These are phyloP conservation scores for Channa maculata DNA, from an alignment of 2,113 vertebrate genomes.

Conservation along the genomic window DNA sequence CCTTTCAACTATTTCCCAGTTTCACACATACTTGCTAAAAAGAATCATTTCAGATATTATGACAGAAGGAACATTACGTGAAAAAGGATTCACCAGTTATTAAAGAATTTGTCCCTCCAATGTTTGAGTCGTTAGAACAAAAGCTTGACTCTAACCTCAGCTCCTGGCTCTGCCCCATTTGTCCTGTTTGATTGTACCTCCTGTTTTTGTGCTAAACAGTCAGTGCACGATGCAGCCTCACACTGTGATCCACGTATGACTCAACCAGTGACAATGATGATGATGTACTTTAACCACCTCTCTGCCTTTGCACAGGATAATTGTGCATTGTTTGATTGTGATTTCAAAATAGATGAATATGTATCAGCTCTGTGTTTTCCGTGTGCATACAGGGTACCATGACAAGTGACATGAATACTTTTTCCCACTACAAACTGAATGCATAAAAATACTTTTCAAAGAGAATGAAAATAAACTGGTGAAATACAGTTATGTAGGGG, in stretches of 20 bases:
- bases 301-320: neutral
- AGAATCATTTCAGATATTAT: too few relatives aligned
- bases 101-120: neutral
- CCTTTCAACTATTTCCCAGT: too few relatives aligned
- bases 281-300: conserved; percentile 26
- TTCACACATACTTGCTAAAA: too few relatives aligned
- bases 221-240: neutral
- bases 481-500: too few relatives aligned
- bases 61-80: too few relatives aligned
- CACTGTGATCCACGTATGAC: conserved; percentile 11
- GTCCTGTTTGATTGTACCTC: neutral
- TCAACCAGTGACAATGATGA: neutral
- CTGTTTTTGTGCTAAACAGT: conserved; percentile 28
- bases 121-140: neutral
- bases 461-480: too few relatives aligned
- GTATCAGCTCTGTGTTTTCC: neutral
- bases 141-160: conserved; percentile 39
- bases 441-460: neutral
- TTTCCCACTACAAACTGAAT: neutral
- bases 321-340: conserved; percentile 17
- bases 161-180: neutral
- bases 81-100: too few relatives aligned
- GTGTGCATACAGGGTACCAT: neutral
- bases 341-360: conserved; percentile 33
- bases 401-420: neutral